Conservation (phyloP, 2,797 vertebrate species). For the Ctenosaura bakeri region DNA sequence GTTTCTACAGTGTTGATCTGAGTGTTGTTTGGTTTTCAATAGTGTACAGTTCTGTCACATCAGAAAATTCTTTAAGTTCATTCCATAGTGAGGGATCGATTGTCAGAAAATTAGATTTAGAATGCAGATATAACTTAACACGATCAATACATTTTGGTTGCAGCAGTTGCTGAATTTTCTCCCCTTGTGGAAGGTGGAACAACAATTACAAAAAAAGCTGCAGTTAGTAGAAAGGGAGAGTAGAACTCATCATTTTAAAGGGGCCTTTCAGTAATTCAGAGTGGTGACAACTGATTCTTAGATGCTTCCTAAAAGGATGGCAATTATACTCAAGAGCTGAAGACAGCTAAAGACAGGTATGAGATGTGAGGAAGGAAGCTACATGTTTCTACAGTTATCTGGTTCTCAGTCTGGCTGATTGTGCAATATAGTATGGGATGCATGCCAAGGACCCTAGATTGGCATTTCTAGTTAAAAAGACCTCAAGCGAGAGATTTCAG, state of each 20-base stretch:
- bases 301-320: background rate
- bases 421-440: background rate
- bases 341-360: background rate
- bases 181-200: background rate
- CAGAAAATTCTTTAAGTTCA: background rate
- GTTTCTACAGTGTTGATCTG: slow-evolving; percentile 13
- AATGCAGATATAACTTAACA: slow-evolving; percentile 2
- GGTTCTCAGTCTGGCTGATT: background rate
- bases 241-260: background rate
- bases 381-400: background rate
- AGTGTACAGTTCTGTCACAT: background rate
- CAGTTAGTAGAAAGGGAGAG: background rate
- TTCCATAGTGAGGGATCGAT: background rate
- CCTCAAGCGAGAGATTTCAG: background rate
- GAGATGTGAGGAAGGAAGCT: background rate
- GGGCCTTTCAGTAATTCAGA: background rate
- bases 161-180: background rate
- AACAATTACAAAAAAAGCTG: background rate
- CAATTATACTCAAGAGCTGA: background rate
- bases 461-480: background rate
- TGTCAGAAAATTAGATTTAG: background rate
- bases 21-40: slow-evolving; percentile 6
- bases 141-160: background rate
- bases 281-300: background rate
- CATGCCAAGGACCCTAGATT: background rate